These are phyloP conservation scores for Metalampra italica DNA, from an alignment of 2,888 invertebrate genomes.

Conservation along the genomic window DNA sequence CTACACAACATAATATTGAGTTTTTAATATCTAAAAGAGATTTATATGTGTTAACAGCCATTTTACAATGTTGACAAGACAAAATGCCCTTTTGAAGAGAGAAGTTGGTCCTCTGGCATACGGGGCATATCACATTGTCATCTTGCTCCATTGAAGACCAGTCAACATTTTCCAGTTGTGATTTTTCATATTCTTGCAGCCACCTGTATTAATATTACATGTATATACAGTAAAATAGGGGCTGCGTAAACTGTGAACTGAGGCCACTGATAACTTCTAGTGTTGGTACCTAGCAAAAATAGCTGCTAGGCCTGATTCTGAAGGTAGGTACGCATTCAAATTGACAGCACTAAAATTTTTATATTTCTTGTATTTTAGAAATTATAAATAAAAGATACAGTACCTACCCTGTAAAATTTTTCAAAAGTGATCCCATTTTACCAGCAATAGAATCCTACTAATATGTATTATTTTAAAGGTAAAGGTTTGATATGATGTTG, in stretches of 20 bases:
- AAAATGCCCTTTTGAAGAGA: slow-evolving; percentile 27
- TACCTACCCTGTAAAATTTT: no score
- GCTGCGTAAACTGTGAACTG: neutral
- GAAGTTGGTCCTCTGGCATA: slow-evolving; percentile 68
- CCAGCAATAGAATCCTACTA: no score
- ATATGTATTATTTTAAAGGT: no score
- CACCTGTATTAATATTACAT: slow-evolving; percentile 40
- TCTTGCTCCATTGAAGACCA: slow-evolving; percentile 57
- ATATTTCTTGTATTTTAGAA: no score
- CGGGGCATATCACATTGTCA: slow-evolving; percentile 68
- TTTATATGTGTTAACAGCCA: slow-evolving; percentile 39
- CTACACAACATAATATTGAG: slow-evolving; percentile 38
- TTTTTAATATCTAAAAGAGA: slow-evolving; percentile 43
- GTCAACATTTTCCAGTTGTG: slow-evolving; percentile 52
- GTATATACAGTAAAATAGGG: neutral
- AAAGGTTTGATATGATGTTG: no score
- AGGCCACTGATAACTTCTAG: no score
- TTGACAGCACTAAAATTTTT: no score
- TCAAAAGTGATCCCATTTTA: no score
- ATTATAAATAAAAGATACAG: no score
- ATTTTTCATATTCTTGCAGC: slow-evolving; percentile 62
- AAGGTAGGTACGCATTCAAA: no score
- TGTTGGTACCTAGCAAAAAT: no score
- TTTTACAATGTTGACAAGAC: slow-evolving; percentile 55
- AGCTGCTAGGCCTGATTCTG: no score